These are phyloP conservation scores for Stictonetta naevosa DNA, from an alignment of 2,113 vertebrate species.

Conservation along the genomic window DNA sequence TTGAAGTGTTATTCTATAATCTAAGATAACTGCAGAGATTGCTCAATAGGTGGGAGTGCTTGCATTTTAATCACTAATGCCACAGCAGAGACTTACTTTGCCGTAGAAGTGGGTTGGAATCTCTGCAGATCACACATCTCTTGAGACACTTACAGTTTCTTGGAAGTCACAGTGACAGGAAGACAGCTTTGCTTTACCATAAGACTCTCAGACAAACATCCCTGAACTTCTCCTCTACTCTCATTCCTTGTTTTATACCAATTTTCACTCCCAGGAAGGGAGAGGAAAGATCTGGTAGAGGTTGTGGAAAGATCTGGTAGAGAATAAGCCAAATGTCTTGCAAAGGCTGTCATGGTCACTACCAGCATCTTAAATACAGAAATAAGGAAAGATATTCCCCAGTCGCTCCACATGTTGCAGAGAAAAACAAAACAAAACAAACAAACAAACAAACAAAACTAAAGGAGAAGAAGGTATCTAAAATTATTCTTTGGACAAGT, in stretches of 20 bases:
- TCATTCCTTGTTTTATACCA: neutral
- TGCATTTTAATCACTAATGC: neutral
- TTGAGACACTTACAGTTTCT: neutral
- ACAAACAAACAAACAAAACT: neutral
- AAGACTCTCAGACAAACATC: neutral
- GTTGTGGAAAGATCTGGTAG: neutral
- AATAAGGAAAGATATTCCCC: neutral
- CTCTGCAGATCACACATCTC: neutral
- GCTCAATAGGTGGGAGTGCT: fast-evolving
- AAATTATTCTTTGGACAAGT: neutral
- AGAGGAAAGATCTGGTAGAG: neutral
- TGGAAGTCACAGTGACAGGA: neutral
- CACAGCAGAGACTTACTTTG: neutral
- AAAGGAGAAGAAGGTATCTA: neutral
- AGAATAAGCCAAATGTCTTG: neutral
- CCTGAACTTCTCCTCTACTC: neutral
- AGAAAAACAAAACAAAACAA: neutral
- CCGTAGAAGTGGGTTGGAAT: neutral
- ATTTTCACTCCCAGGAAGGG: neutral
- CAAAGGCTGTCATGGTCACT: neutral
- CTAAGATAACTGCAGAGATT: neutral
- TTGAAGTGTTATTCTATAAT: neutral
- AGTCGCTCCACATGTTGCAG: neutral
- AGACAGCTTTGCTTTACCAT: neutral
- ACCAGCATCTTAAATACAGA: neutral